Evolutionary conservation across 2,888 invertebrate genomes (phyloP).

Genomic region (Drosophila robusta): DNA sequence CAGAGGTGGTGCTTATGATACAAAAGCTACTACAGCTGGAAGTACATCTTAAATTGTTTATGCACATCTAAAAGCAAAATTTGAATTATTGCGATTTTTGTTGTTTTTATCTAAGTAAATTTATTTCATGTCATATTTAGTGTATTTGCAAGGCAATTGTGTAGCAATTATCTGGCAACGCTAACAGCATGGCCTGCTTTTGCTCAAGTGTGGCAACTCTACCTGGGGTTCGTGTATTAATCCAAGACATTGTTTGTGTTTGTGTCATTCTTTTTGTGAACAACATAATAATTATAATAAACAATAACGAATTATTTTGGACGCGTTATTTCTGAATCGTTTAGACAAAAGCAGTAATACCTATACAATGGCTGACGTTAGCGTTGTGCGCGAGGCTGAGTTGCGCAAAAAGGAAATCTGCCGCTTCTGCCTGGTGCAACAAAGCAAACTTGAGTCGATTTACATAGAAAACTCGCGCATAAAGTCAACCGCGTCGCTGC

Average conservation of each 20-base stretch:
- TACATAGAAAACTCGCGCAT: conserved; percentile 87
- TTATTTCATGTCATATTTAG: conserved; percentile 9
- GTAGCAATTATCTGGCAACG: conserved; percentile 35
- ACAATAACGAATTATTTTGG: conserved; percentile 6
- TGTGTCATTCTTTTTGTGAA: conserved; percentile 28
- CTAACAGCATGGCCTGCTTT: background rate
- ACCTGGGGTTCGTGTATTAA: conserved; percentile 57
- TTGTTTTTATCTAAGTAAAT: conserved; percentile 7
- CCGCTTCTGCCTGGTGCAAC: conserved; percentile 90
- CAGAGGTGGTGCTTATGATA: no score
- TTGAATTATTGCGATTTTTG: background rate
- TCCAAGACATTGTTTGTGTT: conserved; percentile 49
- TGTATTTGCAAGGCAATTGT: background rate
- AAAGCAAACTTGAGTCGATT: conserved; percentile 88
- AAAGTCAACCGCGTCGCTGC: conserved; percentile 88
- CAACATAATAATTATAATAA: conserved; percentile 21
- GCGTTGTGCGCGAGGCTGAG: conserved; percentile 73
- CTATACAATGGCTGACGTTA: conserved; percentile 43
- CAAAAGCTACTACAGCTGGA: no score
- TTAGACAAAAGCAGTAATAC: background rate
- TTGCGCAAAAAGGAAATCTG: conserved; percentile 89
- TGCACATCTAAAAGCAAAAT: no score
- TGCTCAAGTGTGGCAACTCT: conserved; percentile 36
- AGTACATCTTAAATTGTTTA: no score
- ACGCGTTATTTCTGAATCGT: background rate